Percentiles rank a stretch among this genome's conserved stretches.
Conservation (phyloP, 1,140 invertebrate genomes). For the Ceratoteleas bidentatus region DNA sequence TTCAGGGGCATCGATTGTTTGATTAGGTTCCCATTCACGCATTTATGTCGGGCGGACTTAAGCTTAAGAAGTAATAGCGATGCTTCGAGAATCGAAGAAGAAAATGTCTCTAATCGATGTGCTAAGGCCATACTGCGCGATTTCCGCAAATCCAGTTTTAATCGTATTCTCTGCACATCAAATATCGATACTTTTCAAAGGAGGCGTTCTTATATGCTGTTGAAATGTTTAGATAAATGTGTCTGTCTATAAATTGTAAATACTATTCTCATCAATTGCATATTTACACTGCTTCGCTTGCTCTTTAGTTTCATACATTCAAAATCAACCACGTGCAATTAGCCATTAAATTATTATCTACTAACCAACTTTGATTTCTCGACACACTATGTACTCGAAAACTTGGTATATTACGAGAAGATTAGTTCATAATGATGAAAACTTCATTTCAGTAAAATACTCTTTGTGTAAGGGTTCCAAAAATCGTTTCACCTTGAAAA, state of each 20-base stretch:
- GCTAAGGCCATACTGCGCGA: too few species aligned
- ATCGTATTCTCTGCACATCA: background rate
- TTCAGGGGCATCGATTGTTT: constrained; percentile 1
- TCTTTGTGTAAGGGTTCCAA: too few species aligned
- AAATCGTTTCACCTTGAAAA: too few species aligned
- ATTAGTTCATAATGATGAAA: too few species aligned
- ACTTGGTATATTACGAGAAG: too few species aligned
- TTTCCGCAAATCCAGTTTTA: too few species aligned
- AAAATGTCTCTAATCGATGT: too few species aligned
- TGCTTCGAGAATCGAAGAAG: too few species aligned
- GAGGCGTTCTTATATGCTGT: background rate
- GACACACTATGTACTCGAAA: background rate
- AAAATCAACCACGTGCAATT: background rate
- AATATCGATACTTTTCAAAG: background rate
- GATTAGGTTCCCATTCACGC: background rate
- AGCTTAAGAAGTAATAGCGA: too few species aligned
- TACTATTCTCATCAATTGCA: constrained; percentile 2
- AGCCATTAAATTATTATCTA: background rate
- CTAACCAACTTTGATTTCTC: too few species aligned
- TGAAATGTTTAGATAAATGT: background rate
- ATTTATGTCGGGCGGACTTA: background rate
- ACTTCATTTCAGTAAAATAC: too few species aligned
- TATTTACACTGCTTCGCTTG: background rate
- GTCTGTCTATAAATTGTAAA: constrained; percentile 12
- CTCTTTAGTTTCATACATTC: background rate